Base-by-base conservation (phyloP, 2,888 invertebrate species). In the Lycia hirtaria region DNA sequence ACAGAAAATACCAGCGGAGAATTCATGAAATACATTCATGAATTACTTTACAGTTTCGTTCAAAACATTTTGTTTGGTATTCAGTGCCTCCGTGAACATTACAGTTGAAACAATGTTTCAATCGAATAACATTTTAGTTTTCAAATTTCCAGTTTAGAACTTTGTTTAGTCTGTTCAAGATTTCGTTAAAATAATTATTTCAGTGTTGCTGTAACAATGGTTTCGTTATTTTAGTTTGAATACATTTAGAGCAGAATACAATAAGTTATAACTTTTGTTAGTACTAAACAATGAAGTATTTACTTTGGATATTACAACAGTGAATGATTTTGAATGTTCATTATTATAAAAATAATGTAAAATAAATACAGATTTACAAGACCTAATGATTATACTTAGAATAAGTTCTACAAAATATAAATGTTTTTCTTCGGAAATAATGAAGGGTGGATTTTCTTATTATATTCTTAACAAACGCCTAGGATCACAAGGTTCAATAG, bases 121-220 rank as follows among this genome's bases (percentile, higher is more conserved):
- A 12, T 64, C 44, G 49, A 68, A 70, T 64, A 70, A 68, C 62
- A 68, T 69, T 65, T 64, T 59, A 66, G 62, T 66, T 56, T 28
- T 15, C 44, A 54, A 72, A 65, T 61, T 67, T 62, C 20, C 1
- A 26, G 61, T 61, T 68, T 44, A 10, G 38, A 55, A 56, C 38
- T 40, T 52, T 45, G 47, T 48, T 41, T 33, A 1, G 24, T 35
- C 24, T 28, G 28, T 44, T 45, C 22, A 38, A 40, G 7, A 17
- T 50, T 45, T 37, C 10, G 26, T 24, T 47, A 15, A 45, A 30
- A 17, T 40, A 40, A 17, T 26, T 22, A 37, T 22, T 48, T 48
- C 9, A 14, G 1, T 20, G 26, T 55, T 33, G 32, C 10, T 0
- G 30, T 40, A 5, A 22, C 15, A 37, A 14, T 15, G 37, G 26